Base-by-base conservation (phyloP, 30 jellyfish, hydroid and myxozoan species). In the Aurelia sp. region DNA sequence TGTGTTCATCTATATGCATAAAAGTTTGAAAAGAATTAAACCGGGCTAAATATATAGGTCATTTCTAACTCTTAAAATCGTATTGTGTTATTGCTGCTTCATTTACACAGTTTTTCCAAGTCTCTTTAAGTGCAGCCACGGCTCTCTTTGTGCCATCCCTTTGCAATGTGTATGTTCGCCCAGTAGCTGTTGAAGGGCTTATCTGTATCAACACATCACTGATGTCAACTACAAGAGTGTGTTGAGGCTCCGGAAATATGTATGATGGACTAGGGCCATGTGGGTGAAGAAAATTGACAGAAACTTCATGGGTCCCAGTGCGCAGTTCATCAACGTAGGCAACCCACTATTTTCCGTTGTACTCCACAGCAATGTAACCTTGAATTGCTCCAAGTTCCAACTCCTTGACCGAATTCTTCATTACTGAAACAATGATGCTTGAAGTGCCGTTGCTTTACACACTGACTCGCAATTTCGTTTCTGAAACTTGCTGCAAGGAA, bases 191-290 rank as follows among this genome's bases (percentile, higher is more conserved):
- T 40, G 51, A 40, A 40, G 51, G 51, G 6, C 6, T 40, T 0
- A 40, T 40, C 51, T 40, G 51, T 40, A 40, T 40, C 51, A 40
- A 40, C 11, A 60, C 31, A 60, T 60, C 70, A 22, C 70, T 47
- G 21, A 47, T 71, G 31, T 18, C 71, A 6, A 47, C 13, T 6
- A 47, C 48, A 27, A 47, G 82, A 13, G 20, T 16, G 22, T 16
- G 62, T 21, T 40, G 51, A 4, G 52, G 50, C 82, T 37, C 51
- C 2, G 89, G 89, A 48, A 78, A 78, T 37, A 30, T 48, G 30
- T 15, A 78, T 0, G 81, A 78, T 11, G 84, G 72, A 53, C 78
- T n/a, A 57, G 89, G 89, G 0, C 81, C 89, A 78, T 78, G 89
- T 57, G 81, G 89, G 6, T 59, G 84, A 17, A 61, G 41, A 37